Base-by-base conservation (phyloP, 2,888 invertebrate genomes). In the Spodoptera littoralis region DNA sequence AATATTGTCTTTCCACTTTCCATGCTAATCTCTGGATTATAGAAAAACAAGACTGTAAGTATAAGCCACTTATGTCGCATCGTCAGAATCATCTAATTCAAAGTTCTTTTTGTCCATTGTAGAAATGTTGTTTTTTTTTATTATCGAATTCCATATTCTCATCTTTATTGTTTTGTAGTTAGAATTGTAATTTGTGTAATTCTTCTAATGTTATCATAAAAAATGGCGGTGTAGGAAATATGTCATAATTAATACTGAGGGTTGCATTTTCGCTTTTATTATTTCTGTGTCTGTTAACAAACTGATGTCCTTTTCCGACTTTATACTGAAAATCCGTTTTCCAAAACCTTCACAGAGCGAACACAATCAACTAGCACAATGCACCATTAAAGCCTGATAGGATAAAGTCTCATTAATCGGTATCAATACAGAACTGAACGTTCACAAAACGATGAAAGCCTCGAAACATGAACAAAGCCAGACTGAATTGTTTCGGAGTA, bases 21-120 rank as follows among this genome's bases (percentile, higher is more conserved):
- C 78, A 78, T 79, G 78, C 77, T 52, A 18, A 61, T 74, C 80
- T 74, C 44, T 67, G 70, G 64, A 79, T 76, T 54, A 74, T 72
- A 78, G 78, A 78, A 78, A 78, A 78, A 78, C 63, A 78, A 80
- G 59, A 77, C 80, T 56, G 78, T 78, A 65, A 78, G 78, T 78
- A 78, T 69, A 9, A 52, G 44, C 13, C 30, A 55, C 46, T 54
- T 50, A 8, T 44, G 48, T 45, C n/a, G 45, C 47, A 53, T 69
- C 56, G 41, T 55, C 13, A 27, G 5, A 55, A 42, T 76, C 61
- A 62, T 61, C 49, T 36, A 22, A 8, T 47, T 57, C 9, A 11
- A 12, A n/a, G 36, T 52, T 56, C 13, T 22, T 18, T 22, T 18
- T 63, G 3, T 2, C 24, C 67, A 50, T 50, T 36, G 13, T 53